phyloP scores from a whole-genome alignment of 2,113 vertebrate genomes.

The Pelodiscus sinensis region DNA sequence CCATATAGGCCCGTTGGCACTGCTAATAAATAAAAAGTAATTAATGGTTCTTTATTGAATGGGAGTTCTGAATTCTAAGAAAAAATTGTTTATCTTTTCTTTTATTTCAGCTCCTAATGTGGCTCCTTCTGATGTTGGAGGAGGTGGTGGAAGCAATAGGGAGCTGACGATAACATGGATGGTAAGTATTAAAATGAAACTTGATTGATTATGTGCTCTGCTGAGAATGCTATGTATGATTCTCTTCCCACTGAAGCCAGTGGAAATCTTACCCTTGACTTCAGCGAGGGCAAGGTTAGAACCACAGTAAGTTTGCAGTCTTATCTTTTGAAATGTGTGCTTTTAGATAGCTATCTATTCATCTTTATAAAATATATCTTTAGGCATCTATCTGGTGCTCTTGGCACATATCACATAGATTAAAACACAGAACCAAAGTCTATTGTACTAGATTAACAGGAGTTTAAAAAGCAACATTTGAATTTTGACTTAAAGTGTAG shows the following conservation, averaged over 20 bases:
- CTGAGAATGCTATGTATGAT: neutral
- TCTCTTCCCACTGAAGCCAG: neutral
- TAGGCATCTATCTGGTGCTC: neutral
- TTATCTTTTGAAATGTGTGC: neutral
- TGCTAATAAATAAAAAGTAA: conserved; percentile 38
- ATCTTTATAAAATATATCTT: neutral
- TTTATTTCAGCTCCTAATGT: conserved; percentile 90
- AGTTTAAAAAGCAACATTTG: neutral
- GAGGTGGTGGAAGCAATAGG: conserved; percentile 91
- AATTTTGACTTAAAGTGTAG: neutral
- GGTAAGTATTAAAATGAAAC: conserved; percentile 75
- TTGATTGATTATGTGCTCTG: rapidly evolving
- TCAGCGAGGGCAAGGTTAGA: neutral
- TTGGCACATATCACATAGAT: neutral
- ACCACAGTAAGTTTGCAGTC: neutral
- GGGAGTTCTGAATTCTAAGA: neutral
- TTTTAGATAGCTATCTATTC: neutral
- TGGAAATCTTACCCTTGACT: neutral
- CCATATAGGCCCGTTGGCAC: conserved; percentile 47
- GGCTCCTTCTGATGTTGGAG: conserved; percentile 93
- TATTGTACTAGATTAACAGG: neutral
- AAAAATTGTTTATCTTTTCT: conserved; percentile 40
- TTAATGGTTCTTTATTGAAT: conserved; percentile 17
- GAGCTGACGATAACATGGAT: conserved; percentile 97
- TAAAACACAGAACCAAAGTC: neutral